These are phyloP conservation scores for Phalera bucephala DNA, from an alignment of 2,888 invertebrate genomes.

Conservation along the genomic window DNA sequence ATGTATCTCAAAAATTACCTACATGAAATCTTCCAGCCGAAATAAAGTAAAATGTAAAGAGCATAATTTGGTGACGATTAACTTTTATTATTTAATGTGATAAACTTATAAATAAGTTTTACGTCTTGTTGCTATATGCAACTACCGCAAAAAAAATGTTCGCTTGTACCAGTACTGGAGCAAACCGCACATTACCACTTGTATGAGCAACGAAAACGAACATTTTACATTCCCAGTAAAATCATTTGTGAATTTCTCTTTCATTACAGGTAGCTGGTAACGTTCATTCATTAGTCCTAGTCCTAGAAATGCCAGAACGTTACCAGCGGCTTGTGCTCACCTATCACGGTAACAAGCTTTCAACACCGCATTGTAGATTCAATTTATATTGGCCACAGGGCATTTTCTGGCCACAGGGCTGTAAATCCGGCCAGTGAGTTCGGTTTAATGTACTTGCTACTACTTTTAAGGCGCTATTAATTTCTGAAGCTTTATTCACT, in stretches of 20 bases:
- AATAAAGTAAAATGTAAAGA: no score
- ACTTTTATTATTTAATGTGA: no score
- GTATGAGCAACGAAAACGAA: background rate
- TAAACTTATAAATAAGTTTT: no score
- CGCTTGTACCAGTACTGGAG: no score
- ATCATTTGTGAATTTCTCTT: slow-evolving; percentile 1
- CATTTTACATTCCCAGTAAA: background rate
- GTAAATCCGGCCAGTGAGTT: slow-evolving; percentile 33
- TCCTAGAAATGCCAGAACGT: slow-evolving; percentile 34
- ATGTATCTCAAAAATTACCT: no score
- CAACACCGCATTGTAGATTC: slow-evolving; percentile 63
- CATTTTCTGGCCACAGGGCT: slow-evolving; percentile 61
- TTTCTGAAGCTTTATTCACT: no score
- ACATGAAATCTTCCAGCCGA: no score
- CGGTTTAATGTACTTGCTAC: slow-evolving; percentile 32
- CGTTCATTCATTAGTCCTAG: slow-evolving; percentile 28
- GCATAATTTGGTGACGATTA: no score
- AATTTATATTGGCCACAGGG: slow-evolving; percentile 70
- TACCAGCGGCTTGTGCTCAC: slow-evolving; percentile 46
- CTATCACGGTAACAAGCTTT: slow-evolving; percentile 66
- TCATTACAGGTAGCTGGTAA: slow-evolving; percentile 11
- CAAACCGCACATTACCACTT: no score
- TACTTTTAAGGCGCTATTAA: slow-evolving; percentile 53
- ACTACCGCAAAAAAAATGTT: no score
- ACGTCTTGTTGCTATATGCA: no score